Evolutionary conservation across 2,797 vertebrate genomes (phyloP).

Genomic region (Mormyrus proboscirostris): DNA sequence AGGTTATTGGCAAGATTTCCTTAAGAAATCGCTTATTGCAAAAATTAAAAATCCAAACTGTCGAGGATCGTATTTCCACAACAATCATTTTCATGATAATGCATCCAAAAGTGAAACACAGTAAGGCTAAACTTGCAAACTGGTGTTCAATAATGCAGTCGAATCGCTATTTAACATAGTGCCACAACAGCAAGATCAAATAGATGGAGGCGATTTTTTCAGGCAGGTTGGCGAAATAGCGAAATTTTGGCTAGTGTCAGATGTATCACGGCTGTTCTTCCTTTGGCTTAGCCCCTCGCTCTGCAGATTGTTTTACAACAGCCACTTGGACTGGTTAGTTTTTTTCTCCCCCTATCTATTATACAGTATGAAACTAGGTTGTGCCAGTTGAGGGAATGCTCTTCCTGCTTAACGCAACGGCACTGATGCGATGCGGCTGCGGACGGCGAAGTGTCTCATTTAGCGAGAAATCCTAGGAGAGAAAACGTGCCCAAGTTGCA

Average conservation of each 20-base stretch:
- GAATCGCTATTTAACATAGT: neutral
- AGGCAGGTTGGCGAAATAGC: neutral
- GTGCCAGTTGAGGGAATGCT: slow-evolving; percentile 14
- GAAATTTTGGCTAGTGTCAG: neutral
- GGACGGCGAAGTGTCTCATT: neutral
- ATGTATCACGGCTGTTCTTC: neutral
- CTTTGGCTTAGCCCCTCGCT: slow-evolving; percentile 6
- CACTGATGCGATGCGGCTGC: slow-evolving; percentile 11
- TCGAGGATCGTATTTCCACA: neutral
- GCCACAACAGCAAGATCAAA: slow-evolving; percentile 1
- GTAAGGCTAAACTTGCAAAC: slow-evolving; percentile 2
- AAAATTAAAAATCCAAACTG: neutral
- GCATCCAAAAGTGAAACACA: neutral
- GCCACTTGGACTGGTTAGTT: slow-evolving; percentile 1
- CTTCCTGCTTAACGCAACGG: neutral
- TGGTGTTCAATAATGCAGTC: slow-evolving; percentile 3
- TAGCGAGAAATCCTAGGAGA: neutral
- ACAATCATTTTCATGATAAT: neutral
- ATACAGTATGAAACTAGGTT: slow-evolving; percentile 3
- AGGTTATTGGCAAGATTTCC: neutral
- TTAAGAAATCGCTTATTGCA: neutral
- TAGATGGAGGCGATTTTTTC: neutral
- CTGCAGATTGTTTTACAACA: slow-evolving; percentile 18
- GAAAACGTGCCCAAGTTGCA: slow-evolving; percentile 6
- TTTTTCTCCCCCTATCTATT: slow-evolving; percentile 6